These are phyloP conservation scores for Macropis europaea DNA, from an alignment of 2,888 invertebrate genomes.

Conservation along the genomic window DNA sequence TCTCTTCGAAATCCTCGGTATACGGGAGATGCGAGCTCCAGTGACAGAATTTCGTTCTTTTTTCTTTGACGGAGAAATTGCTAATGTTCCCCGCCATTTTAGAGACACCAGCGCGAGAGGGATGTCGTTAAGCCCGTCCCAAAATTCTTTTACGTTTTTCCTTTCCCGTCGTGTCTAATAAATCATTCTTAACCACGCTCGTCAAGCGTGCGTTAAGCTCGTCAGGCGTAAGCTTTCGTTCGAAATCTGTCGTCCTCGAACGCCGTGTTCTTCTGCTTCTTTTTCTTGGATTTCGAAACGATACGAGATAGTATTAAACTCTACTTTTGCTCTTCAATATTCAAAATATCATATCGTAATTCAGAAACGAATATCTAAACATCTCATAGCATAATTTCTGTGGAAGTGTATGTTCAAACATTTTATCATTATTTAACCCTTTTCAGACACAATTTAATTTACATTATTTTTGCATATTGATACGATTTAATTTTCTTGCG, in stretches of 20 bases:
- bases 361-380: too few species aligned
- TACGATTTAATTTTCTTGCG: too few species aligned
- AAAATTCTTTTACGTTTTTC: constrained; percentile 28
- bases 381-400: too few species aligned
- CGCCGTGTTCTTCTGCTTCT: constrained; percentile 5
- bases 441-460: too few species aligned
- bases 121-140: constrained; percentile 19
- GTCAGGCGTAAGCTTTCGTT: not conserved
- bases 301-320: too few species aligned
- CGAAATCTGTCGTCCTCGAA: not conserved
- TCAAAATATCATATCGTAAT: too few species aligned
- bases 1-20: not conserved
- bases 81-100: constrained; percentile 20
- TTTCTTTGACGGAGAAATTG: not conserved
- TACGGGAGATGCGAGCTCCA: not conserved
- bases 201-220: constrained; percentile 17
- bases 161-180: constrained; percentile 9
- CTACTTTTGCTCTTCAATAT: too few species aligned
- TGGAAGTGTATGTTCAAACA: too few species aligned
- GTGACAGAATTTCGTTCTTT: constrained; percentile 23
- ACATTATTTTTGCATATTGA: too few species aligned
- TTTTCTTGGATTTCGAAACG: constrained; percentile 14
- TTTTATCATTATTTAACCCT: too few species aligned
- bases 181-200: constrained; percentile 30
- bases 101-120: not conserved